Evolutionary conservation across 1,140 invertebrate genomes (phyloP).

Genomic region (Drosophila pandora): DNA sequence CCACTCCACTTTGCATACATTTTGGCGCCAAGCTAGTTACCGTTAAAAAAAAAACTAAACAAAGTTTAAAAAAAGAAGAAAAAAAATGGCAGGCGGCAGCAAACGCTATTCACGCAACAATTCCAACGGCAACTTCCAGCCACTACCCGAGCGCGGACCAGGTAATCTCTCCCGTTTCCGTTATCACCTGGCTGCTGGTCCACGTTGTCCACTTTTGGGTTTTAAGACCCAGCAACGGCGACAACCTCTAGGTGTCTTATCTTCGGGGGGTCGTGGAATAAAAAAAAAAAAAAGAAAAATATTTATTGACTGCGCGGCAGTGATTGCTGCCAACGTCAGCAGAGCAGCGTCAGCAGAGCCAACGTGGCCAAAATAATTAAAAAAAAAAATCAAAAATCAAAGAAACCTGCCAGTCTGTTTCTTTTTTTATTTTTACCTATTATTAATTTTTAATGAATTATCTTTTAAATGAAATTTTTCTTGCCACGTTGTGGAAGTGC

Average conservation of each 20-base stretch:
- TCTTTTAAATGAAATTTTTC: not conserved
- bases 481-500: constrained; percentile 59
- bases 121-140: constrained; percentile 75
- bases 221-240: constrained; percentile 11
- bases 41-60: constrained; percentile 30
- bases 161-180: constrained; percentile 62
- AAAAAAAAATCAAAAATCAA: constrained; percentile 9
- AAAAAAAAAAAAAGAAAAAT: constrained; percentile 46
- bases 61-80: constrained; percentile 22
- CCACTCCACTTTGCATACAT: constrained; percentile 56
- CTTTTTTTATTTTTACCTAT: not conserved
- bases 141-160: constrained; percentile 83
- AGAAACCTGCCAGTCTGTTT: constrained; percentile 1
- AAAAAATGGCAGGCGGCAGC: constrained; percentile 77
- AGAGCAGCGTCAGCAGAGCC: constrained; percentile 39
- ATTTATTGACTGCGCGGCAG: constrained; percentile 18
- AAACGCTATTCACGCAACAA: constrained; percentile 80
- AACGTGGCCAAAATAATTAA: constrained; percentile 62
- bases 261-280: constrained; percentile 34
- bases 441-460: constrained; percentile 17
- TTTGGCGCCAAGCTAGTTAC: constrained; percentile 63
- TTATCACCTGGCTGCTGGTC: constrained; percentile 30
- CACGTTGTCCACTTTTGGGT: constrained; percentile 42
- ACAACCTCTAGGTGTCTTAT: constrained; percentile 31
- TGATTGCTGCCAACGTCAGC: constrained; percentile 66